Evolutionary conservation across 2,113 vertebrate genomes (phyloP).

Genomic region (Diadophis punctatus): DNA sequence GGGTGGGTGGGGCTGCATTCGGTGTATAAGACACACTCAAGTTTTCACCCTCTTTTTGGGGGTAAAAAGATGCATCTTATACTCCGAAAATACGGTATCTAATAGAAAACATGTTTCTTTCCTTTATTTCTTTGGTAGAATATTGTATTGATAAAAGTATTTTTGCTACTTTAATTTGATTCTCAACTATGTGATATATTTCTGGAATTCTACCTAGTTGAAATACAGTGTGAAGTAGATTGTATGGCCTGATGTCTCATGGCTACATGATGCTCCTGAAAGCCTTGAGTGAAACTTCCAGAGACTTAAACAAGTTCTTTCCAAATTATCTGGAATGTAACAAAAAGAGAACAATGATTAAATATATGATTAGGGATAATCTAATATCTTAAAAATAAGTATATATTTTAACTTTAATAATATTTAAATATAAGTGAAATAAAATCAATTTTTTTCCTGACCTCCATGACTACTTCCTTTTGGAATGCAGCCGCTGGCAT

Average conservation of each 20-base stretch:
- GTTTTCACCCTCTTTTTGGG: no score
- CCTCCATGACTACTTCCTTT: not conserved
- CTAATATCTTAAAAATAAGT: not conserved
- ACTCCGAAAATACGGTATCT: no score
- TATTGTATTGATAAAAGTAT: not conserved
- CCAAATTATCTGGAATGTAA: not conserved
- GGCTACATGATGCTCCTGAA: no score
- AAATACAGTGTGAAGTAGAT: not conserved
- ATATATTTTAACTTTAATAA: not conserved
- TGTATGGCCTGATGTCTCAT: not conserved
- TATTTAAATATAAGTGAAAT: not conserved
- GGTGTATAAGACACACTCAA: no score
- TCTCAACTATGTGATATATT: not conserved
- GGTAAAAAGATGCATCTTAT: no score
- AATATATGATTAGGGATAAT: not conserved
- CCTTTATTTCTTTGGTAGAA: not conserved
- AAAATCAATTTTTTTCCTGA: not conserved
- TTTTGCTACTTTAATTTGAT: not conserved
- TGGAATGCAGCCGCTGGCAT: not conserved
- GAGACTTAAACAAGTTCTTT: not conserved
- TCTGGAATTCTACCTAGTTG: not conserved
- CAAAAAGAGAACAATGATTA: not conserved
- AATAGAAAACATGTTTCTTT: not conserved
- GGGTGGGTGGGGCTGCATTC: no score
- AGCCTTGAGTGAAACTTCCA: no score